A percentile compares a stretch with the other conserved stretches of the same genome.
These are phyloP conservation scores for Ips nitidus DNA, from an alignment of 1,140 invertebrate species.

Conservation along the genomic window DNA sequence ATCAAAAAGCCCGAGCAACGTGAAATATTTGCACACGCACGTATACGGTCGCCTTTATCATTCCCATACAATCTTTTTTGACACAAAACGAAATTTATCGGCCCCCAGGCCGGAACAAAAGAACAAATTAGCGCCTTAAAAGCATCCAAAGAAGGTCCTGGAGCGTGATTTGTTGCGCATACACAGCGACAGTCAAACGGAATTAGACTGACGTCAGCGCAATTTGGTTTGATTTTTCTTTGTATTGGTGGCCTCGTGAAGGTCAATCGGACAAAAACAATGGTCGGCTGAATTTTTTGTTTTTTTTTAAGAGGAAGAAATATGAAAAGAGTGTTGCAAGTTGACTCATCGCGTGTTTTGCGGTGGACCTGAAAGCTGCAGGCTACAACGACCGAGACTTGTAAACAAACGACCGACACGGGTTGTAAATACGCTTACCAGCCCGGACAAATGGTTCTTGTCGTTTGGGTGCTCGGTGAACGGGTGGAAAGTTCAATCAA, in stretches of 20 bases:
- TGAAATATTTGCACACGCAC: neutral
- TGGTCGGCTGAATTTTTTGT: neutral
- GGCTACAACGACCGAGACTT: conserved; percentile 34
- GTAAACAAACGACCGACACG: conserved; percentile 38
- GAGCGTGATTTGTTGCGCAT: conserved; percentile 28
- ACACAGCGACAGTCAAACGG: neutral
- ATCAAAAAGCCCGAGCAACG: neutral
- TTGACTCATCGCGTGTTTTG: conserved; percentile 39
- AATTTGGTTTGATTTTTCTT: conserved; percentile 1
- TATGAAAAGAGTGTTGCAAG: conserved; percentile 31
- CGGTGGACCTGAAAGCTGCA: conserved; percentile 36
- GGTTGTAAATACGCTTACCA: conserved; percentile 31
- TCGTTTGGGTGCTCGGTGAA: conserved; percentile 21
- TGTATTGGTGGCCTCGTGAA: neutral
- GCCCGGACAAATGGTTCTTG: conserved; percentile 32
- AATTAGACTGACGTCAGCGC: neutral
- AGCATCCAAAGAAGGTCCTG: conserved; percentile 37
- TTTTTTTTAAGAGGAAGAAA: conserved; percentile 19
- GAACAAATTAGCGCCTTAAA: conserved; percentile 40
- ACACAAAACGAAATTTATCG: conserved; percentile 32
- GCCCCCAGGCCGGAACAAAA: conserved; percentile 15
- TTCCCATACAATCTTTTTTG: conserved; percentile 24
- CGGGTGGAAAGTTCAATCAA: neutral
- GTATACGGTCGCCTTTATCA: conserved; percentile 25
- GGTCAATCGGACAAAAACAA: neutral